Evolutionary conservation across 1,140 invertebrate species (phyloP).

Genomic region (Maniola jurtina): DNA sequence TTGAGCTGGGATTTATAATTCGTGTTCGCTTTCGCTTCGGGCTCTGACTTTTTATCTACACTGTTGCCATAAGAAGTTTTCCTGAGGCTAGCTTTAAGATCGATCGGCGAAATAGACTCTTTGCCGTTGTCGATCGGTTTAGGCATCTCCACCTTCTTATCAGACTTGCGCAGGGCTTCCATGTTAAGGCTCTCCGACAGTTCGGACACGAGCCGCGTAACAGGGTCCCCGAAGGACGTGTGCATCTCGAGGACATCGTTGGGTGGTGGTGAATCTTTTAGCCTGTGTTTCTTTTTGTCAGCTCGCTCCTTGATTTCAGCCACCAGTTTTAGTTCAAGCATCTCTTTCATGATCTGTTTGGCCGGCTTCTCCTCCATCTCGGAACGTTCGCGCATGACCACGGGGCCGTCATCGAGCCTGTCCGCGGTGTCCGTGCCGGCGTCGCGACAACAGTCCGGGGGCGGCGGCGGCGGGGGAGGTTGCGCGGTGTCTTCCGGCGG

Average conservation of each 20-base stretch:
- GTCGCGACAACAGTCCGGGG: conserved; percentile 80
- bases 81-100: conserved; percentile 78
- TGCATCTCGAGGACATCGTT: conserved; percentile 59
- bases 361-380: conserved; percentile 58
- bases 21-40: conserved; percentile 56
- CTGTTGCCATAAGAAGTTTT: conserved; percentile 64
- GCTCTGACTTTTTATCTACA: conserved; percentile 50
- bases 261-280: conserved; percentile 74
- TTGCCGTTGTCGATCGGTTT: conserved; percentile 44
- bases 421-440: conserved; percentile 42
- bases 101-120: conserved; percentile 70
- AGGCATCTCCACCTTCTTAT: conserved; percentile 41
- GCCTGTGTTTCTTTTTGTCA: conserved; percentile 80
- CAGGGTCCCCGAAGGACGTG: conserved; percentile 81
- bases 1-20: conserved; percentile 83
- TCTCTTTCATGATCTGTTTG: conserved; percentile 83
- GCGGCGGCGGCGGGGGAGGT: conserved; percentile 70
- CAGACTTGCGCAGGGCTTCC: conserved; percentile 58
- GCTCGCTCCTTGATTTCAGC: conserved; percentile 90
- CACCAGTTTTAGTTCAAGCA: conserved; percentile 88
- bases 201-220: conserved; percentile 88
- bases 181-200: conserved; percentile 82
- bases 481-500: conserved; percentile 82
- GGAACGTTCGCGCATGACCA: conserved; percentile 25
- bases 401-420: conserved; percentile 44